Evolutionary conservation across 1,140 invertebrate genomes (phyloP).

Genomic region (Venturia canescens): DNA sequence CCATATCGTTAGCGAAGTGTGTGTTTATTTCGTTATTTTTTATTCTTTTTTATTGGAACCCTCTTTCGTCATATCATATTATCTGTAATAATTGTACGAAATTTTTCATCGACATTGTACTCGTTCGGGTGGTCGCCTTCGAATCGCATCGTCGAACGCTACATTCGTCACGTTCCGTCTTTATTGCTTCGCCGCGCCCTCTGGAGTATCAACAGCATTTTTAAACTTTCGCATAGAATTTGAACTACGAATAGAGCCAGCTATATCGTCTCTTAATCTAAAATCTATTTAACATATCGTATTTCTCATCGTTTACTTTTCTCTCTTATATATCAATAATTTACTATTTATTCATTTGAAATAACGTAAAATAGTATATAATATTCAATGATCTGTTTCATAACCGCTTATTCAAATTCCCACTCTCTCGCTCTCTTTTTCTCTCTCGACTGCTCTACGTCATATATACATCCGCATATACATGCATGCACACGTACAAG

Average conservation of each 20-base stretch:
- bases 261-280: conserved; percentile 66
- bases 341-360: conserved; percentile 24
- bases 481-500: too few relatives aligned
- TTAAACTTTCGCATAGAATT: conserved; percentile 67
- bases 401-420: background rate
- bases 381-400: conserved; percentile 40
- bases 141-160: background rate
- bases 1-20: too few relatives aligned
- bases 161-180: conserved; percentile 16
- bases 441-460: background rate
- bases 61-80: too few relatives aligned
- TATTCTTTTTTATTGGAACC: too few relatives aligned
- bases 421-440: conserved; percentile 4
- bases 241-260: conserved; percentile 74
- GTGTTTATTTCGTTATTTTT: too few relatives aligned
- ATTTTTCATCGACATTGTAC: too few relatives aligned
- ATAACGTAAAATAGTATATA: conserved; percentile 46
- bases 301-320: conserved; percentile 24
- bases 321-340: conserved; percentile 21
- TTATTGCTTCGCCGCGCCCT: conserved; percentile 32
- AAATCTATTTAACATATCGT: conserved; percentile 50
- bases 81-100: too few relatives aligned
- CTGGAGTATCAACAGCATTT: conserved; percentile 59
- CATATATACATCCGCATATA: background rate
- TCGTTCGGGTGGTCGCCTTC: too few relatives aligned